Evolutionary conservation across 1,140 invertebrate genomes (phyloP), one percentile per base, ranked within the genome.

Genomic region (Paralvinella palmiformis): DNA sequence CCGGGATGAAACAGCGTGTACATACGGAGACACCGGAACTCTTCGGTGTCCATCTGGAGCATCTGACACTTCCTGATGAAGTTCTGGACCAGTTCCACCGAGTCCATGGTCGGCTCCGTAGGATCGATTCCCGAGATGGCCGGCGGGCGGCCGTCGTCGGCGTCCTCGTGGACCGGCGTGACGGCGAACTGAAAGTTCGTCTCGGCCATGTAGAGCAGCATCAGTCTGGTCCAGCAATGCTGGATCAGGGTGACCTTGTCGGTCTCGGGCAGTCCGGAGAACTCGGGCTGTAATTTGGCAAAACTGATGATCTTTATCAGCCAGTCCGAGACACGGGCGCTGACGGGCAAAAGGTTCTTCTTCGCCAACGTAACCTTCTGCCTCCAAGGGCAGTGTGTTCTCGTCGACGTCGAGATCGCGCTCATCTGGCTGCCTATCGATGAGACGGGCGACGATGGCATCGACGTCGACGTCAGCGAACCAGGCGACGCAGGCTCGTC

Each of bases 121-220:
- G 31, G 37, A 15, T n/a, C 17, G 10, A n/a, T 6, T 32, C 15
- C 32, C 59, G 44, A 45, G 7, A n/a, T 24, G 36, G 36, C 59
- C 13, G 15, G 27, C 24, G 59, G 15, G 44, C 50, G 20, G 13
- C 48, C 48, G 22, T 41, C 33, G 3, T 32, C 52, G 32, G 22
- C 52, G 6, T 35, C 27, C 13, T 24, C 13, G 24, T 0, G 41
- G 13, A 71, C 59, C 1, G 75, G 74, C 13, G 75, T 79, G 7
- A 79, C 77, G 27, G 74, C 77, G 61, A 79, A 79, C 61, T 78
- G 71, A 64, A 77, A 77, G 66, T 79, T 77, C 55, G 71, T 73
- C 70, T 79, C 78, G 0, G 77, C 73, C 78, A 79, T 78, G 60
- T 73, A 74, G 20, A 79, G 64, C 4, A 79, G 65, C 62, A 79